Evolutionary conservation across 2,888 invertebrate species (phyloP), one percentile per base, ranked within the genome.

Genomic region (Itoplectis maculator): DNA sequence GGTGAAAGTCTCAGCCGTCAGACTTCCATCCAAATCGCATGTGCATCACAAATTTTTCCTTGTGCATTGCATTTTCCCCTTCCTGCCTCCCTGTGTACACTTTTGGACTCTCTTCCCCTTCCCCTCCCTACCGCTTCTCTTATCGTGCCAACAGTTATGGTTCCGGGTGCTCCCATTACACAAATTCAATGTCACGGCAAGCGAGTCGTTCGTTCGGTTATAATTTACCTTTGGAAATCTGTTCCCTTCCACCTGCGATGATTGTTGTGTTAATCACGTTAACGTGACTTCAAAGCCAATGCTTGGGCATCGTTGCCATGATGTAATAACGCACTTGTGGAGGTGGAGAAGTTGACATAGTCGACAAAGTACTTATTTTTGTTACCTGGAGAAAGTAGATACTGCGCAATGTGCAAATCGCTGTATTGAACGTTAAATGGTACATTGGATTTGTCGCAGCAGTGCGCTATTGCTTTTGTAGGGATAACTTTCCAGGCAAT

Each of bases 101-200:
- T 45, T n/a, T n/a, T n/a, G 3, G n/a, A n/a, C 47, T 47, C n/a
- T 47, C 47, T 47, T 6, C 42, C 42, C 42, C 42, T n/a, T 7
- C 13, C 42, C 13, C 42, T 20, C 9, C 20, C 51, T 51, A 29
- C n/a, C 15, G 8, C 23, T 54, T 35, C 15, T 66, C 4, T 20
- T 68, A 37, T 59, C n/a, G 13, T 51, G n/a, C 18, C 51, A 45
- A 42, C 18, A 7, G 15, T 20, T 35, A 6, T 15, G 15, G 42
- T 42, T 20, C 13, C 18, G 23, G n/a, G 49, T 59, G 65, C 42
- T 66, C 72, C 20, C 40, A 23, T 65, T 49, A 76, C n/a, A 15
- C 72, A 51, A 61, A 56, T 40, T 51, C 47, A 40, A 70, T 18
- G 35, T 49, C 5, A 7, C 18, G n/a, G 11, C 72, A 35, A 35